A percentile compares a stretch with the other conserved stretches of the same genome.
phyloP scores from a whole-genome alignment of 2,888 invertebrate species.

The Euclidia mi region DNA sequence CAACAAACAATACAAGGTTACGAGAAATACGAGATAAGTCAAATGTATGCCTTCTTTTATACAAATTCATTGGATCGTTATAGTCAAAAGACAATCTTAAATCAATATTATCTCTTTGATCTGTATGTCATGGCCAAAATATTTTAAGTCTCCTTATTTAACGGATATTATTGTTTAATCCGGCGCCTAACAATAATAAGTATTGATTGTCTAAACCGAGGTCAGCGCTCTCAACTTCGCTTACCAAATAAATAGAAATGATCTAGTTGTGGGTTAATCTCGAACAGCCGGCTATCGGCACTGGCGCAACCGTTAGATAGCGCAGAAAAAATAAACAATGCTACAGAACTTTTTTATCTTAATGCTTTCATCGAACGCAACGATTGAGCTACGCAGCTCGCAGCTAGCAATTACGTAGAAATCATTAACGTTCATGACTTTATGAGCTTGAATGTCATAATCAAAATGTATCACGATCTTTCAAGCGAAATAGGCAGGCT shows the following conservation, averaged over 20 bases:
- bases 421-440: constrained; percentile 13
- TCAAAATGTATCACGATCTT: constrained; percentile 34
- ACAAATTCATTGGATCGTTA: too few relatives aligned
- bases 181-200: too few relatives aligned
- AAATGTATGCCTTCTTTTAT: too few relatives aligned
- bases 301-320: constrained; percentile 64
- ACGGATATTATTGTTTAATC: too few relatives aligned
- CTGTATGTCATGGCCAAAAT: too few relatives aligned
- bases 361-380: constrained; percentile 21
- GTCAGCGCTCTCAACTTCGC: constrained; percentile 48
- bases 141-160: too few relatives aligned
- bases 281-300: constrained; percentile 46
- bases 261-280: constrained; percentile 59
- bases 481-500: constrained; percentile 30
- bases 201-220: constrained; percentile 14
- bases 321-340: constrained; percentile 45
- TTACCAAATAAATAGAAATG: constrained; percentile 60
- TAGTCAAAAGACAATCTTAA: too few relatives aligned
- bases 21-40: too few relatives aligned
- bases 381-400: constrained; percentile 19
- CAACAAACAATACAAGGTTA: too few relatives aligned
- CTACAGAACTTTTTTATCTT: constrained; percentile 27
- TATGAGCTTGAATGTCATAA: constrained; percentile 30
- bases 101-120: too few relatives aligned
- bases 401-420: neutral